A percentile compares a stretch with the other conserved stretches of the same genome.
Conservation (phyloP, 1,140 invertebrate genomes). For the Aradophagus sp. region DNA sequence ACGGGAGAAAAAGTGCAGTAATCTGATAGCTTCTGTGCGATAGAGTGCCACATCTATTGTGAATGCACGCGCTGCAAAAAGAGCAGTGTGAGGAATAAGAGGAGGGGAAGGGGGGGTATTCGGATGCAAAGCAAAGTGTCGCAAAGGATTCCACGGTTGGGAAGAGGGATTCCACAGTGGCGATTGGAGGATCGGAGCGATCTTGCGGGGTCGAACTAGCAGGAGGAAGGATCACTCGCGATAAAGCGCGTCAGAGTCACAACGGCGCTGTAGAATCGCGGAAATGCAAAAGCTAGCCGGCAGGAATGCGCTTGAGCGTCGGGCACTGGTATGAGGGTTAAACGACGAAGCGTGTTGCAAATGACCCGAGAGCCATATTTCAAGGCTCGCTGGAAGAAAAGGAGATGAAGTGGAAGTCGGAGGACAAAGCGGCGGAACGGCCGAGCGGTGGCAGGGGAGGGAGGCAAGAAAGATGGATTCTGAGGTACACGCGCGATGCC, state of each 20-base stretch:
- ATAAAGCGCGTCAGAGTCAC: conserved; percentile 60
- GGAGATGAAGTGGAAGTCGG: conserved; percentile 40
- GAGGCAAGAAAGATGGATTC: conserved; percentile 28
- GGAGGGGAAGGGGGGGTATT: conserved; percentile 1
- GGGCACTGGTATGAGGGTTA: conserved; percentile 69
- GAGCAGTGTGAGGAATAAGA: background rate
- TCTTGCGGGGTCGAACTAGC: conserved; percentile 48
- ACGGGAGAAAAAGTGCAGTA: conserved; percentile 27
- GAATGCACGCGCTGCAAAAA: conserved; percentile 20
- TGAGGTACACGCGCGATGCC: conserved; percentile 66
- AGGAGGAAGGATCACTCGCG: conserved; percentile 60
- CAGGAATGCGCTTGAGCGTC: conserved; percentile 65
- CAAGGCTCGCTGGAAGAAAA: conserved; percentile 61
- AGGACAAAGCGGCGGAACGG: conserved; percentile 42
- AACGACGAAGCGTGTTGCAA: conserved; percentile 75
- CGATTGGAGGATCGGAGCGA: conserved; percentile 51
- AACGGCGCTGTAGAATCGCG: conserved; percentile 57
- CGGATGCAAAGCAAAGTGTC: conserved; percentile 44
- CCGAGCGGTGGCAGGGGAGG: conserved; percentile 10
- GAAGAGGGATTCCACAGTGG: conserved; percentile 39
- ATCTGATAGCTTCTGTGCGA: conserved; percentile 27
- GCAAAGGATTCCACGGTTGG: conserved; percentile 48
- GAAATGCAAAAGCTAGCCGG: conserved; percentile 63
- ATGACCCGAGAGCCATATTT: conserved; percentile 71
- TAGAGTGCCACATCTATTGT: conserved; percentile 32